Evolutionary conservation across 2,888 invertebrate species (phyloP).

Genomic region (Melipona bicolor): DNA sequence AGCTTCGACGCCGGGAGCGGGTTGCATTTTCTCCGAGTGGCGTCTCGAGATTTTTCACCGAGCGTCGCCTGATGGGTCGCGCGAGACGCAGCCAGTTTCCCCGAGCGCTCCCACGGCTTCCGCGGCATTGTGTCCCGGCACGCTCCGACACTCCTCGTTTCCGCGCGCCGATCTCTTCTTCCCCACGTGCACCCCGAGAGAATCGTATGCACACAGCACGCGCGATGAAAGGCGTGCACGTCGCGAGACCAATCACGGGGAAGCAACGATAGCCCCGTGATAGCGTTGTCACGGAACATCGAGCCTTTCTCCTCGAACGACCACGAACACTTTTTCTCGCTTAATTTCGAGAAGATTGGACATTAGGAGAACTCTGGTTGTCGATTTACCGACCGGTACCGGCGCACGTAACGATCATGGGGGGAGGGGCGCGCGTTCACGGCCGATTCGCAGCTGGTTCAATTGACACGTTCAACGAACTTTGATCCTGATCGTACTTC

Average conservation of each 20-base stretch:
- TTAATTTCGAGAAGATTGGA: slow-evolving; percentile 13
- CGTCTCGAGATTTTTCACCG: slow-evolving; percentile 61
- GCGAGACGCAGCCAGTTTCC: slow-evolving; percentile 47
- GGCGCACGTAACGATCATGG: not conserved
- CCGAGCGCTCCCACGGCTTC: slow-evolving; percentile 65
- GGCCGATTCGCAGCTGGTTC: too few species aligned
- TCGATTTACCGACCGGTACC: not conserved
- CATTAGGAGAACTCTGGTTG: not conserved
- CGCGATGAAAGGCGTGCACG: not conserved
- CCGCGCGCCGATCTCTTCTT: not conserved
- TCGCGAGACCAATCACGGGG: slow-evolving; percentile 38
- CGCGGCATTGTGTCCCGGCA: slow-evolving; percentile 70
- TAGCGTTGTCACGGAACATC: slow-evolving; percentile 23
- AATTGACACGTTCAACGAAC: not conserved
- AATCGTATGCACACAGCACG: not conserved
- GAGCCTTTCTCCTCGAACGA: slow-evolving; percentile 21
- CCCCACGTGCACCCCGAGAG: not conserved
- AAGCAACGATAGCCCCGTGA: slow-evolving; percentile 31
- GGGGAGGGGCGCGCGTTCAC: not conserved
- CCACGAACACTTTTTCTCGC: not conserved
- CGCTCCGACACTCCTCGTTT: slow-evolving; percentile 64
- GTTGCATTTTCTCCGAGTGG: slow-evolving; percentile 53
- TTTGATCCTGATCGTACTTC: not conserved
- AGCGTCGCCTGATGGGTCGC: slow-evolving; percentile 59
- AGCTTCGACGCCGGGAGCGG: slow-evolving; percentile 12